Base-by-base conservation (phyloP, 2,113 vertebrate species). In the Morphnarchus princeps region DNA sequence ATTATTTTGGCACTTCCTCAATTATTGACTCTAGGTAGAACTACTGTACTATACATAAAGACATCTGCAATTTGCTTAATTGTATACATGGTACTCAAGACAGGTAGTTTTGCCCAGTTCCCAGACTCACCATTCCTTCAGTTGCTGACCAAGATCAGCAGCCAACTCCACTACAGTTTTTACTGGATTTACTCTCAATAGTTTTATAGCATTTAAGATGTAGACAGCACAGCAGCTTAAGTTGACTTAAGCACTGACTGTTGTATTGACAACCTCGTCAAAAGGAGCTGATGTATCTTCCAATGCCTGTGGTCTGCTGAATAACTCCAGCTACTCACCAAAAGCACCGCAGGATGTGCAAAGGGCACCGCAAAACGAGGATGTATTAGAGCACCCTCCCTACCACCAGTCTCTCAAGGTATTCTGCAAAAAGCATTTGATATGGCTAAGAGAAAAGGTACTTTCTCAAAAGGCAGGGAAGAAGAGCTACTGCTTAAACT, bases 1-100 rank as follows among this genome's bases (percentile, higher is more conserved):
- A 86, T 86, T 89, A 90, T 86, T 95, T 54, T 86, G 71, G 80
- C 3, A 58, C 86, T 93, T 96, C 80, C 91, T 96, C 80, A 90
- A 42, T 73, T 49, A 83, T 3, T 43, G 62, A 13, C 65, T 85
- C 57, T 22, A 47, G 42, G 43, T 90, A 90, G 63, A 94, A 63
- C 52, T 45, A 49, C 63, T 63, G 11, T 7, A 66, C 25, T 49
- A 62, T 31, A 66, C 9, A 58, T 1, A 58, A 71, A 72, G 21
- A 57, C 54, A 90, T 25, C 82, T 88, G 67, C 54, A 80, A 66
- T 62, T 77, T 54, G 13, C 54, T 70, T 32, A 34, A 57, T 42
- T 31, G 47, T 13, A 61, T 4, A 36, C 38, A 31, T 0, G 21
- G 71, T 82, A 36, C 78, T 57, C 29, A 8, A 36, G 74, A 36